Evolutionary conservation across 1,140 invertebrate species (phyloP).

Genomic region (Oedothorax gibbosus): DNA sequence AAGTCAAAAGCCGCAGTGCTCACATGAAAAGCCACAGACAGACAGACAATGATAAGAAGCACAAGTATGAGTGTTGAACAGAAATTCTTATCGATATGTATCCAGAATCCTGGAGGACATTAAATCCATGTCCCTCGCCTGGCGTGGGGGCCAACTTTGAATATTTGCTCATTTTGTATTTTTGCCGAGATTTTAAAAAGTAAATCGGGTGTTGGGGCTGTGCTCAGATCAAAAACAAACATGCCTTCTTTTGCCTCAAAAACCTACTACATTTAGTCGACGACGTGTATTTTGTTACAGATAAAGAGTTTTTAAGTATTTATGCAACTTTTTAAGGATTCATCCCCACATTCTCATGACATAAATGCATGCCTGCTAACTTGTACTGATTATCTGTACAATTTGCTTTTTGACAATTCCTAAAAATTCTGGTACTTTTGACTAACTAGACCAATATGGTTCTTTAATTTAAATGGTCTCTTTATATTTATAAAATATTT

Average conservation of each 20-base stretch:
- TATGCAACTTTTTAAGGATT: slow-evolving; percentile 53
- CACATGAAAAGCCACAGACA: slow-evolving; percentile 94
- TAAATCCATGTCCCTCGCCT: slow-evolving; percentile 3
- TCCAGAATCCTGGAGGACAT: slow-evolving; percentile 27
- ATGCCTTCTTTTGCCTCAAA: slow-evolving; percentile 60
- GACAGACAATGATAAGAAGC: slow-evolving; percentile 56
- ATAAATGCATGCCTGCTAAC: no score
- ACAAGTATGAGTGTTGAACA: slow-evolving; percentile 56
- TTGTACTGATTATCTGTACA: neutral
- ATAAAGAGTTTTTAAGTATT: slow-evolving; percentile 50
- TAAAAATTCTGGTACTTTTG: no score
- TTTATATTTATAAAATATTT: no score
- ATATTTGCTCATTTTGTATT: slow-evolving; percentile 61
- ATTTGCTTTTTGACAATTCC: neutral
- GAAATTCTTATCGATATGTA: slow-evolving; percentile 39
- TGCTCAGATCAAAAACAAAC: slow-evolving; percentile 56
- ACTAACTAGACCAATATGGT: no score
- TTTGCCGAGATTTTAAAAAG: slow-evolving; percentile 56
- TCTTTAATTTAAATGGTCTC: no score
- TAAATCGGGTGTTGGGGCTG: slow-evolving; percentile 54
- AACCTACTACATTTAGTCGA: slow-evolving; percentile 49
- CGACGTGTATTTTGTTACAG: slow-evolving; percentile 58
- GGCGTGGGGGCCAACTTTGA: slow-evolving; percentile 34
- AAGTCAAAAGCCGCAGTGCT: slow-evolving; percentile 97
- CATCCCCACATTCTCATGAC: neutral